These are phyloP conservation scores for Morpho achilles DNA, from an alignment of 2,888 invertebrate genomes.

Conservation along the genomic window DNA sequence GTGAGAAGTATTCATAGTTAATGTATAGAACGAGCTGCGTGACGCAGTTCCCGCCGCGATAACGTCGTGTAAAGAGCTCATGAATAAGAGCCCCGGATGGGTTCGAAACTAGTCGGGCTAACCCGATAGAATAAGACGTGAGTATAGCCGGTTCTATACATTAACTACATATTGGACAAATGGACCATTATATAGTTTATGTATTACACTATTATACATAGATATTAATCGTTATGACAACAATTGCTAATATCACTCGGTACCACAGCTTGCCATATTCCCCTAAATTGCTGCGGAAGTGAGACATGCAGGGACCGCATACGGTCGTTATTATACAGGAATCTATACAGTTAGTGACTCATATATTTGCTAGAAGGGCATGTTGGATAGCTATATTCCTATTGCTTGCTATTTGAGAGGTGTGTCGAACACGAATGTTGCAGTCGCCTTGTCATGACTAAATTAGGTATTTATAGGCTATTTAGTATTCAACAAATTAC, in stretches of 20 bases:
- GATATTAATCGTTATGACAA: neutral
- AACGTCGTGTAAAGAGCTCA: too few relatives aligned
- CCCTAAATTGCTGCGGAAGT: constrained; percentile 35
- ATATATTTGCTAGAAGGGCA: constrained; percentile 1
- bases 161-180: too few relatives aligned
- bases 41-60: too few relatives aligned
- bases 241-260: constrained; percentile 16
- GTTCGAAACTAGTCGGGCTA: too few relatives aligned
- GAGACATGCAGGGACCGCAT: constrained; percentile 37
- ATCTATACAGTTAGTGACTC: constrained; percentile 22
- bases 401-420: neutral
- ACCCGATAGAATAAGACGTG: too few relatives aligned
- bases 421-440: neutral
- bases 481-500: too few relatives aligned
- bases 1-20: too few relatives aligned
- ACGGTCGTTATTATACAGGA: constrained; percentile 20
- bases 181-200: too few relatives aligned
- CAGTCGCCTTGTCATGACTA: neutral
- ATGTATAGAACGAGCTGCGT: too few relatives aligned
- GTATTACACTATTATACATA: neutral
- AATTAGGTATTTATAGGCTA: neutral
- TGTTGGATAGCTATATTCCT: neutral
- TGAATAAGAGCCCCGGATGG: too few relatives aligned
- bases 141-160: too few relatives aligned
- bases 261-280: constrained; percentile 32